Base-by-base conservation (phyloP, 2,888 invertebrate species). In the Ametastegia equiseti region DNA sequence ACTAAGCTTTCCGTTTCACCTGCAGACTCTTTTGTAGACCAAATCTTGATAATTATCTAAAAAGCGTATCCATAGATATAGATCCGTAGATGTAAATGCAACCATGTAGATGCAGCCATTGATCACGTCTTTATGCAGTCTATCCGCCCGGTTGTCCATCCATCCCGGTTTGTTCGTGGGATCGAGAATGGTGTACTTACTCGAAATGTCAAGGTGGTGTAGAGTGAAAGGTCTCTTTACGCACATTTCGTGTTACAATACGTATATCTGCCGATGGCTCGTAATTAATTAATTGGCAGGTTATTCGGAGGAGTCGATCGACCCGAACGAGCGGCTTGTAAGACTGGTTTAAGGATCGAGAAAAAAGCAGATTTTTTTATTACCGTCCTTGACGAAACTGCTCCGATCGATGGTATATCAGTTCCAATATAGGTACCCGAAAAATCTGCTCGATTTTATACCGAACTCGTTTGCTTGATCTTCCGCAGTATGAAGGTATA, bases 171-270 rank as follows among this genome's bases (percentile, higher is more conserved):
- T 75, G 27, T 75, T 54, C 36, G 47, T 47, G 54, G 39, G 33
- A 71, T 71, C 71, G 47, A 71, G 71, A 71, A 39, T 39, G 65
- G 65, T 39, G 65, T 67, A 67, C 33, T 36, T 47, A 80, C 80
- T 80, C 81, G 82, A 87, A 86, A 86, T 86, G 86, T 86, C 86
- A 86, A 86, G 86, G 86, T 83, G 81, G 81, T 80, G 50, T n/a
- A 80, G 75, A 87, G 87, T 86, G 86, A 86, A 86, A 86, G 86
- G 86, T 60, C 57, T 63, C 78, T 39, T 75, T 75, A 75, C 78
- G 78, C 78, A 63, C 78, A 75, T 75, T 75, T 75, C 36, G 54
- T 75, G 75, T 39, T 39, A 67, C 75, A 54, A 54, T 36, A 36
- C 36, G 54, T 33, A n/a, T n/a, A 75, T 75, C 54, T 15, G 50